Evolutionary conservation across 2,888 invertebrate genomes (phyloP).

Genomic region (Thyatira batis): DNA sequence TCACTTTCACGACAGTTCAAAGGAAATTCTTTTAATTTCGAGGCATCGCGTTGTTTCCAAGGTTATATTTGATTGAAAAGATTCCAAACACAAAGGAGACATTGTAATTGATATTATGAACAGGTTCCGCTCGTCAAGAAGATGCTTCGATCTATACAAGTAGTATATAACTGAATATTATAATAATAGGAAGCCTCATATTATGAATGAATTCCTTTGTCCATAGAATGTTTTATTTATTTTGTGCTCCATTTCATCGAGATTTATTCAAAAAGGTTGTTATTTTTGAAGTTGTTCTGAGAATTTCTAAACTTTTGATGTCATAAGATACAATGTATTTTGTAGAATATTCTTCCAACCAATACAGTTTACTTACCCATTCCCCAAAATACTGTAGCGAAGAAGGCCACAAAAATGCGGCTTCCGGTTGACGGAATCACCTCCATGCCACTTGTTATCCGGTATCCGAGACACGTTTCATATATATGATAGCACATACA

Average conservation of each 20-base stretch:
- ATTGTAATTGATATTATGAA: conserved; percentile 37
- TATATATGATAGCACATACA: conserved; percentile 24
- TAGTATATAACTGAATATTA: not conserved
- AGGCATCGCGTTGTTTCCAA: conserved; percentile 27
- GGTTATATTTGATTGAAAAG: conserved; percentile 39
- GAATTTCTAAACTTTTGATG: not conserved
- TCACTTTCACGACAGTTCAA: conserved; percentile 13
- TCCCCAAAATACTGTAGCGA: conserved; percentile 74
- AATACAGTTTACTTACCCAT: conserved; percentile 60
- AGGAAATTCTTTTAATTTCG: conserved; percentile 16
- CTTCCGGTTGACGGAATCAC: conserved; percentile 60
- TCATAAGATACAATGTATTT: too few species aligned
- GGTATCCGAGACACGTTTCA: conserved; percentile 38
- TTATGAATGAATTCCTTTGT: not conserved
- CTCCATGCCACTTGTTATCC: conserved; percentile 67
- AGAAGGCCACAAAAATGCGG: conserved; percentile 75
- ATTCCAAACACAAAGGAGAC: conserved; percentile 30
- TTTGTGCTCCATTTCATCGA: not conserved
- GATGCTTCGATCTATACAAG: conserved; percentile 8
- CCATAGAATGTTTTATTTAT: not conserved
- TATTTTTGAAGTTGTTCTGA: not conserved
- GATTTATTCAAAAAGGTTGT: not conserved
- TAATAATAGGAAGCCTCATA: not conserved
- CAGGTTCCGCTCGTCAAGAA: conserved; percentile 24
- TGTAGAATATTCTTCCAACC: not conserved